Evolutionary conservation across 2,888 invertebrate genomes (phyloP), one percentile per base, ranked within the genome.

Genomic region (Orthonevra nobilis): DNA sequence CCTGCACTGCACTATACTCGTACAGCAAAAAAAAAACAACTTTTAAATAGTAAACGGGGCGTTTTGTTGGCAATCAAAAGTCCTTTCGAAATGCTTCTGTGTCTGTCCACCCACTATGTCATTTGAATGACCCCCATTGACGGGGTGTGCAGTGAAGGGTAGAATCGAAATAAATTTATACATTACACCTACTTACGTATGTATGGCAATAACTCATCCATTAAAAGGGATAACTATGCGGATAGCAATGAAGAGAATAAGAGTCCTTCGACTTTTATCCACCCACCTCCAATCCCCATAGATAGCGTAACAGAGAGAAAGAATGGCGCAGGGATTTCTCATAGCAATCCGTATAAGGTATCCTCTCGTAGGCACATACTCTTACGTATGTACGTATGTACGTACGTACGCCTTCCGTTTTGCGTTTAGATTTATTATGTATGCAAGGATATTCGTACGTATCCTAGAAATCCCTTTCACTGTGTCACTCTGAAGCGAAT

Each of bases 171-270:
- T 79, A 79, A 79, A 79, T 79, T 73, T 79, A 79, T 79, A 79
- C 79, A 79, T 79, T 79, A 79, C 79, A 79, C 79, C 79, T 79
- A 79, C 79, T 79, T 79, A 79, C 66, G 72, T 79, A 79, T 79
- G 79, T 79, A 73, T 61, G 73, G 79, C 79, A 79, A 79, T 79
- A 79, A 79, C 79, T 79, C 79, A 73, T 79, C 79, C 79, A 79
- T 79, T 79, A 79, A 79, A 79, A 79, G 79, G 79, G 79, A 79
- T 79, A 79, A 79, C 79, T 79, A 79, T 79, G 79, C 66, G 79
- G 66, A 79, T 73, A 79, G 79, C 72, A 79, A 73, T 79, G 73
- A 79, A 73, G n/a, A n/a, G 73, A 73, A 66, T 66, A 61, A 66
- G 61, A 66, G 64, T 34, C 26, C 48, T 64, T 52, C 58, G 44